Conservation (phyloP, 2,113 vertebrate species). For the Corvus cornix region DNA sequence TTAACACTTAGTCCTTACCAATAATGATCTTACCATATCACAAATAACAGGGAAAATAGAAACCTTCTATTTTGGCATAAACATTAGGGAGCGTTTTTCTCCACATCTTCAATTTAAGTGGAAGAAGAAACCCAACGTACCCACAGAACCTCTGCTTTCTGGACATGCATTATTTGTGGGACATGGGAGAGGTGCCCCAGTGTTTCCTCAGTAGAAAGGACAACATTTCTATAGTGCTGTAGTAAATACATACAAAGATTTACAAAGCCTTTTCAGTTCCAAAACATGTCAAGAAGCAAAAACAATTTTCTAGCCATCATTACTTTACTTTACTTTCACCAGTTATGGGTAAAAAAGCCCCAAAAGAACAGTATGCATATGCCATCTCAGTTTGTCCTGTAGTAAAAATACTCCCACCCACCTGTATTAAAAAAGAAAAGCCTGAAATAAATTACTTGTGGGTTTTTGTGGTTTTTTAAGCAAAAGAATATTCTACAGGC, state of each 20-base stretch:
- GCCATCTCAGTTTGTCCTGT: not conserved
- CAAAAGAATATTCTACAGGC: not conserved
- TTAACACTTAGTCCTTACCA: not conserved
- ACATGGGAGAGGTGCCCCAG: not conserved
- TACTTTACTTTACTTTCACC: not conserved
- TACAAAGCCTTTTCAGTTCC: not conserved
- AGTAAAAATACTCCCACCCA: not conserved
- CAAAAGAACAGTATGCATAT: not conserved
- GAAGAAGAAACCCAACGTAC: not conserved
- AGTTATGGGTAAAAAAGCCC: not conserved
- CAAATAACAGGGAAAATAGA: not conserved
- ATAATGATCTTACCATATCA: not conserved
- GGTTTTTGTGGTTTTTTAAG: not conserved
- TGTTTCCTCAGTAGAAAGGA: not conserved
- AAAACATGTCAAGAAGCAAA: not conserved
- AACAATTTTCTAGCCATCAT: not conserved
- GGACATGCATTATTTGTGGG: not conserved
- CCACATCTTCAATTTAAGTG: not conserved
- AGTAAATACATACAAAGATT: not conserved
- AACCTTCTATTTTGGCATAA: not conserved
- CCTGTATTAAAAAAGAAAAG: not conserved
- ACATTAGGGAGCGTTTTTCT: fast-evolving
- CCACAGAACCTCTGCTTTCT: not conserved
- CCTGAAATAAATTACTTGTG: not conserved
- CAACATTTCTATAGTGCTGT: not conserved